Conservation (phyloP, 2,888 invertebrate species). For the Mythimna lalbum region DNA sequence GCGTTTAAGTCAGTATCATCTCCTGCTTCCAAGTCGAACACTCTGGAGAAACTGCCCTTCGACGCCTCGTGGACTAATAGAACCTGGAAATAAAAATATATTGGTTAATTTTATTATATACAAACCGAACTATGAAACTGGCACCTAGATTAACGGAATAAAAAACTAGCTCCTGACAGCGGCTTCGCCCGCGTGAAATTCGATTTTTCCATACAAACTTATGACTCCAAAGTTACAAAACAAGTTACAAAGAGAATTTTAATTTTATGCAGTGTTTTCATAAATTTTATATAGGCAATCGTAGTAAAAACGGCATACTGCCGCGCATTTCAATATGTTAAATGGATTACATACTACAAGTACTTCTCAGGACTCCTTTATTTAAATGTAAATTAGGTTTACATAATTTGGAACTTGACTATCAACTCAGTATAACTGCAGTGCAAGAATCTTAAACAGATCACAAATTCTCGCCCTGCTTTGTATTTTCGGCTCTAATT, state of each 20-base stretch:
- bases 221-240: no score
- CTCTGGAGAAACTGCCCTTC: constrained; percentile 97
- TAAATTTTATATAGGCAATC: constrained; percentile 39
- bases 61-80: constrained; percentile 97
- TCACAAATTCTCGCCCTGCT: constrained; percentile 19
- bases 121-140: no score
- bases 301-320: constrained; percentile 30
- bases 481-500: constrained; percentile 21
- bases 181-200: no score
- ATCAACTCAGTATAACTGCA: constrained; percentile 52
- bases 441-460: constrained; percentile 45
- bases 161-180: no score
- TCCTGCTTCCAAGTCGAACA: constrained; percentile 98
- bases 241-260: constrained; percentile 30
- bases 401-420: constrained; percentile 62
- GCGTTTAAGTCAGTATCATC: constrained; percentile 96
- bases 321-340: constrained; percentile 52
- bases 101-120: not conserved
- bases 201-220: no score
- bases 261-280: constrained; percentile 35
- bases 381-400: constrained; percentile 70
- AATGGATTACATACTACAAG: constrained; percentile 62
- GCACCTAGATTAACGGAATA: no score
- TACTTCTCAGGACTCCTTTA: constrained; percentile 54
- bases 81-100: constrained; percentile 89